Base-by-base conservation (phyloP, 2,888 invertebrate species). In the Chirona hameri region DNA sequence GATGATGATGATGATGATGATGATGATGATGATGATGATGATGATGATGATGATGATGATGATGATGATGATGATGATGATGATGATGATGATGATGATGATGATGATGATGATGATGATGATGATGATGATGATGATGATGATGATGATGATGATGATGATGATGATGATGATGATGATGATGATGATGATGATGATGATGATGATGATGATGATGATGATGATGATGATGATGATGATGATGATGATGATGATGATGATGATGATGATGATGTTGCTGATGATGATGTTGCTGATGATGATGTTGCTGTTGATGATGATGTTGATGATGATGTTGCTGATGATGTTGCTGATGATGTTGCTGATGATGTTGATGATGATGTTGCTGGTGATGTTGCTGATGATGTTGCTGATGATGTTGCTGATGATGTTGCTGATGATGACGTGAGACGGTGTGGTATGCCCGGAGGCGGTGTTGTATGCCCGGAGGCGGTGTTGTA, bases 1-100 rank as follows among this genome's bases (percentile, higher is more conserved):
- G n/a, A 65, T 65, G n/a, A 65, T 65, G n/a, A 65, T 65, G n/a
- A 65, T 65, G n/a, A 65, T 65, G n/a, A 65, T 65, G n/a, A 65
- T 65, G n/a, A 65, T 65, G n/a, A 65, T 65, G 65, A 65, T 65
- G n/a, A 65, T 65, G n/a, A 65, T 65, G n/a, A 65, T 65, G n/a
- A 65, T 65, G n/a, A 65, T 65, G n/a, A 65, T 65, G n/a, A 65
- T 65, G n/a, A 65, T 65, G 65, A 65, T 65, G 65, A 65, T 65
- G 65, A n/a, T n/a, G n/a, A 65, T 65, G 65, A 65, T 65, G 65
- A 65, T n/a, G 65, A 65, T 65, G n/a, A 65, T 65, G 65, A 65
- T n/a, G 65, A 65, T 65, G 65, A 65, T 65, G 65, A 65, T 65
- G 65, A 65, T 65, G 65, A 65, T 65, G 65, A 65, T 65, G 65